Conservation (phyloP, 2,797 vertebrate genomes). For the Knipowitschia caucasica region DNA sequence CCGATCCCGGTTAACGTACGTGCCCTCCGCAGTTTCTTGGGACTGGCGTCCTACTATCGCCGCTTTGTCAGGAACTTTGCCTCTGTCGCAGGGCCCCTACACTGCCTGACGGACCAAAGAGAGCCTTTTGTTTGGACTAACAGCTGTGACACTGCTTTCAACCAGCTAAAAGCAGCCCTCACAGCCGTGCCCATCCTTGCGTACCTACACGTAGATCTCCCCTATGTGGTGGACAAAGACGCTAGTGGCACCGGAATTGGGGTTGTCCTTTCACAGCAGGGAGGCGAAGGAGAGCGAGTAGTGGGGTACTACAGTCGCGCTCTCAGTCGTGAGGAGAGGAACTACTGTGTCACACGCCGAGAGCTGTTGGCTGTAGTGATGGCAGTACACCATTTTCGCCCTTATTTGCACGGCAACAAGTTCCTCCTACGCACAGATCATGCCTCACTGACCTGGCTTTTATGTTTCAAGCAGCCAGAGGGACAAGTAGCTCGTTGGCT, state of each 20-base stretch:
- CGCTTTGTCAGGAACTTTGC: constrained; percentile 8
- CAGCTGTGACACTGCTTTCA: constrained; percentile 1
- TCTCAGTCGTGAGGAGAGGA: constrained; percentile 9
- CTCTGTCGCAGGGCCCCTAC: neutral
- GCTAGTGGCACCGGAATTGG: constrained; percentile 13
- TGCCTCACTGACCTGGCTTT: neutral
- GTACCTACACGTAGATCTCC: too few species aligned
- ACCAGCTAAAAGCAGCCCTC: neutral
- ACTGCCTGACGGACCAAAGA: constrained; percentile 4
- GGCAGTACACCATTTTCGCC: neutral
- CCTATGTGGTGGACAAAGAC: constrained; percentile 17
- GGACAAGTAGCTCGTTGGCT: constrained; percentile 2
- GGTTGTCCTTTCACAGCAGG: constrained; percentile 14
- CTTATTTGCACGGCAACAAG: neutral
- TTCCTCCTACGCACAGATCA: constrained; percentile 13
- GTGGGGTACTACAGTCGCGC: neutral
- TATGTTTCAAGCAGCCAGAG: constrained; percentile 9
- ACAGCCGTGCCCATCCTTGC: too few species aligned
- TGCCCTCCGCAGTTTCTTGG: constrained; percentile 1
- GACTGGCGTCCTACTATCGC: constrained; percentile 8
- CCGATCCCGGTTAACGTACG: neutral
- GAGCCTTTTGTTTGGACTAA: neutral
- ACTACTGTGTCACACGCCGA: constrained; percentile 10
- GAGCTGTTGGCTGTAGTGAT: constrained; percentile 1
- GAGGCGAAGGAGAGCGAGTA: too few species aligned